Evolutionary conservation across 1,140 invertebrate species (phyloP), one percentile per base, ranked within the genome.

Genomic region (Neomicropteryx cornuta): DNA sequence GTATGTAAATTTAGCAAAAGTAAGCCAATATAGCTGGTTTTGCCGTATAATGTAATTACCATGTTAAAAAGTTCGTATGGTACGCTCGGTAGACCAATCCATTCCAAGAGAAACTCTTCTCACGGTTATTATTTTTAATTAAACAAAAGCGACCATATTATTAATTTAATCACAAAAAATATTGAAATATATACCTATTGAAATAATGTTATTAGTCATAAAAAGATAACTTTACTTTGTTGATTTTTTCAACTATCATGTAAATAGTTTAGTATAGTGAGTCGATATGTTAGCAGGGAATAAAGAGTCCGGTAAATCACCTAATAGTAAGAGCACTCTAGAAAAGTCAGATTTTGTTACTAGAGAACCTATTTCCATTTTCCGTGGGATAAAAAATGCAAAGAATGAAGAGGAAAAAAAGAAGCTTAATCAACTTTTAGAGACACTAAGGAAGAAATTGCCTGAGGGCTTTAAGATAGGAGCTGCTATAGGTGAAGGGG

Each of bases 1-100:
- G 24, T 42, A 45, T 42, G 18, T 42, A 45, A 29, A 44, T 45
- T 0, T 44, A 13, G 42, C 4, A 4, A 19, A 45, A 45, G 18
- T 41, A 18, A 27, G 36, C 36, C 33, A 38, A 35, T 38, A 36
- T 38, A 18, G 36, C 24, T 35, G 18, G 28, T 38, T 38, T 38
- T 38, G 33, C 5, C 22, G 14, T 35, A 38, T 38, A 38, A 27
- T 18, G 17, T 34, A 38, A 31, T 38, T 32, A 36, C 30, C 33
- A 36, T 38, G 33, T 33, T 33, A 31, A 38, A 38, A 38, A 38
- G 36, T 38, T 38, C 36, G 36, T 14, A 38, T 35, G 28, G 11
- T 13, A 8, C 29, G 18, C 11, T 10, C 18, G 29, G 36, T 38
- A 38, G 24, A 38, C 29, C 36, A 38, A 27, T 13, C 8, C 23